phyloP scores from a whole-genome alignment of 1,140 invertebrate species.

The Atopsyche davidsoni region DNA sequence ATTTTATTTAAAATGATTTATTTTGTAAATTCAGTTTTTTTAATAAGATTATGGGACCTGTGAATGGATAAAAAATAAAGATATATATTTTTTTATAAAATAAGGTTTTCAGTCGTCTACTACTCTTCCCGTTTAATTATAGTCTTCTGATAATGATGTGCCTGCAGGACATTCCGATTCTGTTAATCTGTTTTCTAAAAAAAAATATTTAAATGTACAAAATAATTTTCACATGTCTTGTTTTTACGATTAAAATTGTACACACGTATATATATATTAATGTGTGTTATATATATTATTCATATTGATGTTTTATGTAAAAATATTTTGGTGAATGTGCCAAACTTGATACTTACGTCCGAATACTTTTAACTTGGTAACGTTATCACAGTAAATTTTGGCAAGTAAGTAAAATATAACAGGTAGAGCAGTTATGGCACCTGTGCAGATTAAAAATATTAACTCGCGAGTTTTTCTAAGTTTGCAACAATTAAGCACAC shows the following conservation, averaged over 20 bases:
- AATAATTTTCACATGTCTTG: too few relatives aligned
- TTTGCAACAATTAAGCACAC: constrained; percentile 47
- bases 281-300: too few relatives aligned
- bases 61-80: neutral
- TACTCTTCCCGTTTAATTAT: constrained; percentile 5
- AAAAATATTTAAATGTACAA: too few relatives aligned
- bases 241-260: too few relatives aligned
- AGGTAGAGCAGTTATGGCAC: constrained; percentile 44
- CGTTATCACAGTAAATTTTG: constrained; percentile 37
- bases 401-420: constrained; percentile 47
- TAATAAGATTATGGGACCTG: neutral
- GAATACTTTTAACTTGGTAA: constrained; percentile 12
- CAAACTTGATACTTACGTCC: constrained; percentile 34
- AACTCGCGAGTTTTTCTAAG: constrained; percentile 47
- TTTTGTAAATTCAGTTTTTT: neutral
- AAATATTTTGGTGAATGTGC: neutral
- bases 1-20: neutral
- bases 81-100: neutral
- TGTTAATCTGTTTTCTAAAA: constrained; percentile 33
- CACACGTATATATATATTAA: too few relatives aligned
- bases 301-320: neutral
- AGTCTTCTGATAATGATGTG: constrained; percentile 6
- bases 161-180: neutral
- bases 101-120: constrained; percentile 2
- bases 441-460: constrained; percentile 47